Evolutionary conservation across 2,113 vertebrate genomes (phyloP).

Genomic region (Poeciliopsis prolifica): DNA sequence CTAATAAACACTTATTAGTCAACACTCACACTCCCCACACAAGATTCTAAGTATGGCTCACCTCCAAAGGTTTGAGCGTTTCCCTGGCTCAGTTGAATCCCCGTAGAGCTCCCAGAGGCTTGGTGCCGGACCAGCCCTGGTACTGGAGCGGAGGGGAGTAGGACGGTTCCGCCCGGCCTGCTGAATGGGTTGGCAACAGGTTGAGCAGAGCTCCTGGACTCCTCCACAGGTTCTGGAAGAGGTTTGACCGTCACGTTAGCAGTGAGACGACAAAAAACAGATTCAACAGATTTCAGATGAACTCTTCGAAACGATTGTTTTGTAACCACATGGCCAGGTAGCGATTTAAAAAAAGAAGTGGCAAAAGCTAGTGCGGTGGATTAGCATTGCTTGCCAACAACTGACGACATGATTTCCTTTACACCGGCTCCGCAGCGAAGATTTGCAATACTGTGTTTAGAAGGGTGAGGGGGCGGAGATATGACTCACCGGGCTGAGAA

Average conservation of each 20-base stretch:
- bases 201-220: neutral
- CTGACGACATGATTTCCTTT: too few species aligned
- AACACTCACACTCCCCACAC: neutral
- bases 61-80: constrained; percentile 71
- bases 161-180: constrained; percentile 56
- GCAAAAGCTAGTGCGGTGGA: too few species aligned
- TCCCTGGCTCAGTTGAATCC: constrained; percentile 66
- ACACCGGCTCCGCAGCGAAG: neutral
- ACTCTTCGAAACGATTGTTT: neutral
- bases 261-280: neutral
- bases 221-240: constrained; percentile 50
- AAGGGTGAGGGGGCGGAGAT: too few species aligned
- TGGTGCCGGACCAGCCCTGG: constrained; percentile 17
- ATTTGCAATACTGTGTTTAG: neutral
- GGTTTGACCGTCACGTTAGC: neutral
- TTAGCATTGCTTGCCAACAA: too few species aligned
- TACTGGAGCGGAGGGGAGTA: constrained; percentile 50
- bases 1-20: too few species aligned
- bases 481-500: constrained; percentile 54
- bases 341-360: too few species aligned
- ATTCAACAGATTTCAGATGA: neutral
- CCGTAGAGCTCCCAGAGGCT: constrained; percentile 53
- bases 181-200: constrained; percentile 49
- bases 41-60: constrained; percentile 49
- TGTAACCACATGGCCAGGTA: too few species aligned